A percentile compares a stretch with the other conserved stretches of the same genome.
Conservation (phyloP, 2,888 invertebrate genomes). For the Eupithecia tripunctaria region DNA sequence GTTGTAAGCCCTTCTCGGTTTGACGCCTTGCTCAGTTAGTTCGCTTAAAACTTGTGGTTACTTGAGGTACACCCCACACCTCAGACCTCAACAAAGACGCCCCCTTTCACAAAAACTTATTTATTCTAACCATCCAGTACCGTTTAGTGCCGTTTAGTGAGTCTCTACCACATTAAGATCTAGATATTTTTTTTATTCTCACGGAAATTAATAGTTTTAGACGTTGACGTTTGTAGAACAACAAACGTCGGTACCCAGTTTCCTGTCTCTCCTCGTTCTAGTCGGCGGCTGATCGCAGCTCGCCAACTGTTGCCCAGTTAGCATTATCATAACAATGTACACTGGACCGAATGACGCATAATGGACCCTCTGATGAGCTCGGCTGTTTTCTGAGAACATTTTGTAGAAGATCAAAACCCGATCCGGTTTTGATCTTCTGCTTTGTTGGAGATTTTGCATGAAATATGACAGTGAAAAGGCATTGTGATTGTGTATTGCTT, state of each 20-base stretch:
- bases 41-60: background rate
- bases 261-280: slow-evolving; percentile 7
- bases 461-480: background rate
- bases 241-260: slow-evolving; percentile 1
- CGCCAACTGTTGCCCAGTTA: slow-evolving; percentile 47
- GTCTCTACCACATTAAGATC: too few species aligned
- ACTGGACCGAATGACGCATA: slow-evolving; percentile 19
- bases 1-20: background rate
- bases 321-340: slow-evolving; percentile 45
- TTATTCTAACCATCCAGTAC: too few species aligned
- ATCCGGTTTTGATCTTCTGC: background rate
- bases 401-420: too few species aligned
- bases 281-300: slow-evolving; percentile 22
- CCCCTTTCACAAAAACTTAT: background rate
- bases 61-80: background rate
- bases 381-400: background rate
- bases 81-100: background rate
- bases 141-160: too few species aligned
- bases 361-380: slow-evolving; percentile 23
- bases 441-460: background rate
- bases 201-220: background rate
- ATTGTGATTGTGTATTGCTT: too few species aligned
- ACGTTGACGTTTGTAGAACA: background rate
- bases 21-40: background rate
- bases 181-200: too few species aligned